Percentiles rank a stretch among this genome's conserved stretches.
phyloP scores from a whole-genome alignment of 2,888 invertebrate genomes.

The Phalangium opilio region DNA sequence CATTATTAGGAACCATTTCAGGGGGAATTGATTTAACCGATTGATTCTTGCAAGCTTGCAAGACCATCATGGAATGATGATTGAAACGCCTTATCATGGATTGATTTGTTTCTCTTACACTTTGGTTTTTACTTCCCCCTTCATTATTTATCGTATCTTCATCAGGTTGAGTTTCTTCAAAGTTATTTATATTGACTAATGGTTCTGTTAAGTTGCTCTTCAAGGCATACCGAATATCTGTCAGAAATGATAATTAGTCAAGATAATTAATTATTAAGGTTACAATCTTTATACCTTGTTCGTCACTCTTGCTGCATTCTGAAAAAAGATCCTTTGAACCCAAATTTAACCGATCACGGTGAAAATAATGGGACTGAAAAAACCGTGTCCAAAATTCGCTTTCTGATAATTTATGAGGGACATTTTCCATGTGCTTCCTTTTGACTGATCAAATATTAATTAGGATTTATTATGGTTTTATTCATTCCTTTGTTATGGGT shows the following conservation, averaged over 20 bases:
- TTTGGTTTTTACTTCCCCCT: conserved; percentile 22
- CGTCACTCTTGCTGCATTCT: conserved; percentile 93
- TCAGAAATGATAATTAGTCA: neutral
- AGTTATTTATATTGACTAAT: conserved; percentile 63
- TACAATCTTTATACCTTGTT: conserved; percentile 40
- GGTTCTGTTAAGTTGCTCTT: conserved; percentile 45
- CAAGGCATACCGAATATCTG: conserved; percentile 21
- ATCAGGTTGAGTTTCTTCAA: conserved; percentile 60
- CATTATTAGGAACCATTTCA: too few relatives aligned
- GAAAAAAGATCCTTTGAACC: conserved; percentile 89
- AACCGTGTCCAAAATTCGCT: conserved; percentile 98
- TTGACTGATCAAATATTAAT: conserved; percentile 44
- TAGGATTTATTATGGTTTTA: conserved; percentile 3
- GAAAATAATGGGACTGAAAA: conserved; percentile 93
- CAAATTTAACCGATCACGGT: conserved; percentile 70
- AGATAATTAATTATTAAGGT: neutral
- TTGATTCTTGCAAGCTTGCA: conserved; percentile 30
- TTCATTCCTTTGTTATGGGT: conserved; percentile 2
- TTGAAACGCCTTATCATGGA: conserved; percentile 89
- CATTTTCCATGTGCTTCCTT: conserved; percentile 88
- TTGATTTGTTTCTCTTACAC: conserved; percentile 41
- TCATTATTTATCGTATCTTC: conserved; percentile 66
- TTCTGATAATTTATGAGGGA: conserved; percentile 86
- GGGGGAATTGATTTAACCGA: neutral
- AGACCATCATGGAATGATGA: conserved; percentile 93